Base-by-base conservation (phyloP, 2,113 vertebrate genomes). In the Brienomyrus longianalis region DNA sequence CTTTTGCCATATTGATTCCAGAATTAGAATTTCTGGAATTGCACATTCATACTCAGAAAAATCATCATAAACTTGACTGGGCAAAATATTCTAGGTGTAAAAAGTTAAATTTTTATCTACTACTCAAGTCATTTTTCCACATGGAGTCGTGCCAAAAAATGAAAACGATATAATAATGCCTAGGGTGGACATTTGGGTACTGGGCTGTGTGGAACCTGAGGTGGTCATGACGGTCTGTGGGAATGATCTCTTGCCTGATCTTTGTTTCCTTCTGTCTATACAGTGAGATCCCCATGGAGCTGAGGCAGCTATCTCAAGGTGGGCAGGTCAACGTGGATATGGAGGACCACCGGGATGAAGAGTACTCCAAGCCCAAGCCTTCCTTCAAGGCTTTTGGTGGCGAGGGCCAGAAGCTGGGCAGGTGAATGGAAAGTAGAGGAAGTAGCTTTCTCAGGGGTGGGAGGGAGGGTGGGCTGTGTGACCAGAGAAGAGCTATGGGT, bases 291-390 rank as follows among this genome's bases (percentile, higher is more conserved):
- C 98, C 98, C 0, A 95, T 97, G 13, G 98, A 99, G 94, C 93
- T 99, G 86, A 96, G 98, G 92, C 96, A 98, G 95, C 94, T 98
- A 86, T 96, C 97, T 0, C 96, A 97, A 0, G 98, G 98, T 0
- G 98, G 98, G 0, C 98, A 99, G 90, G 98, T 99, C 86, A 99
- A 99, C 92, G 93, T 99, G 91, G 98, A 99, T 91, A 99, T 99
- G 98, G 98, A 99, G 92, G 98, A 99, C 95, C 98, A 99, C 93
- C 95, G 98, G 1, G 98, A 99, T 0, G 98, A 99, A 93, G 98
- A 99, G 54, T 99, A 98, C 7, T 90, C 94, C 92, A 99, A 97
- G 92, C 96, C 97, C 52, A 98, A 96, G 93, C 0, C 91, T 59
- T 91, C 95, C 90, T 99, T 99, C 93, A 98, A 86, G 93, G 98